Evolutionary conservation across 2,888 invertebrate genomes (phyloP).

Genomic region (Chydorus sphaericus): DNA sequence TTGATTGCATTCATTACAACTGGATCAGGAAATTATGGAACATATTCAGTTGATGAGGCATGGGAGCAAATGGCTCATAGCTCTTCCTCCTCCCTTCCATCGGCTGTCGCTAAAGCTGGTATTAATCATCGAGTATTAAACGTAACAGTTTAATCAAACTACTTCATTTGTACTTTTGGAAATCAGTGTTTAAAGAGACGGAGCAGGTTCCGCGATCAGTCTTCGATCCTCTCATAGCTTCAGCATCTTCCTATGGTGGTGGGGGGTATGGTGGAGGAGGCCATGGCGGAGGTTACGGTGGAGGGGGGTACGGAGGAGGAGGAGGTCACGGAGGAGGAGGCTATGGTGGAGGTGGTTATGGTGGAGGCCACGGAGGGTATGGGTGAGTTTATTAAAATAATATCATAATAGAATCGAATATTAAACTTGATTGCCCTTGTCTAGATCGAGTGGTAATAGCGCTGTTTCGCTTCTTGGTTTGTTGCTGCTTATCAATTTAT

Average conservation of each 20-base stretch:
- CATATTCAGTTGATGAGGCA: not conserved
- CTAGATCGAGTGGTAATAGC: too few relatives aligned
- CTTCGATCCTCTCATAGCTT: not conserved
- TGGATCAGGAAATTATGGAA: not conserved
- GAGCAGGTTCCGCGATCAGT: not conserved
- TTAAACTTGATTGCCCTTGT: too few relatives aligned
- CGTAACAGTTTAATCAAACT: not conserved
- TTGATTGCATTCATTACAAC: not conserved
- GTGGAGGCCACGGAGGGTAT: too few relatives aligned
- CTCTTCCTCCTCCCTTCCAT: not conserved
- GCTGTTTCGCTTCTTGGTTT: too few relatives aligned
- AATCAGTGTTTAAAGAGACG: too few relatives aligned
- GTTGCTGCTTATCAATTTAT: too few relatives aligned
- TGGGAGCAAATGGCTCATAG: conserved; percentile 3
- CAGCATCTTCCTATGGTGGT: not conserved
- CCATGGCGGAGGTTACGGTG: not conserved
- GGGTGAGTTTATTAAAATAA: too few relatives aligned
- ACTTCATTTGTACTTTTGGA: too few relatives aligned
- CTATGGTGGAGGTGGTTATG: too few relatives aligned
- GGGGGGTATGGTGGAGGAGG: not conserved
- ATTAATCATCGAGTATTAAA: not conserved
- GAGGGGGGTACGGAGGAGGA: not conserved
- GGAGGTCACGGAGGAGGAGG: not conserved
- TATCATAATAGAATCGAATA: too few relatives aligned
- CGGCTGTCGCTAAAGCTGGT: not conserved